Percentiles rank a stretch among this genome's conserved stretches.
phyloP scores from a whole-genome alignment of 2,888 invertebrate genomes.

The Globia sparganii region DNA sequence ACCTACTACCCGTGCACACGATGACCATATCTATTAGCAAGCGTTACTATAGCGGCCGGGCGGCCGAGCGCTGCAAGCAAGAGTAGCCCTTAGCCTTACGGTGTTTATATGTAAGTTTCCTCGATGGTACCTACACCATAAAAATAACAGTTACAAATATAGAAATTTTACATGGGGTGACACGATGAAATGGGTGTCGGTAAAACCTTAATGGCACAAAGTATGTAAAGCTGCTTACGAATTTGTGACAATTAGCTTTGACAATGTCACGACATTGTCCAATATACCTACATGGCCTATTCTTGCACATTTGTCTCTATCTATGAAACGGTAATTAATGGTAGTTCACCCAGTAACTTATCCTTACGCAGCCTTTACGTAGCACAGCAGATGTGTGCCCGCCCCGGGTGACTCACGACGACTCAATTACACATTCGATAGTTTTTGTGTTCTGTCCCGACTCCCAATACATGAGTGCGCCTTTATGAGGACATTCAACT shows the following conservation, averaged over 20 bases:
- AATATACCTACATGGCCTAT: background rate
- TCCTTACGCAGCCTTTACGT: constrained; percentile 68
- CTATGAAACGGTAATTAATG: background rate
- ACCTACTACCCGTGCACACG: too few relatives aligned
- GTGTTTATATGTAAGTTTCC: too few relatives aligned
- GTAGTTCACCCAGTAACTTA: constrained; percentile 69
- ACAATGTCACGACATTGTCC: too few relatives aligned
- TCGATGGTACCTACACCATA: too few relatives aligned
- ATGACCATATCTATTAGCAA: too few relatives aligned
- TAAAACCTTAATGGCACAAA: background rate
- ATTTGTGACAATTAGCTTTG: too few relatives aligned
- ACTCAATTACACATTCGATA: constrained; percentile 90
- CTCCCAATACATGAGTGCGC: constrained; percentile 58
- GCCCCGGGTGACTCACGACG: constrained; percentile 86
- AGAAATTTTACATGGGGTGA: too few relatives aligned
- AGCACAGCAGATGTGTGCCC: constrained; percentile 85
- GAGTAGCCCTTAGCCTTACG: too few relatives aligned
- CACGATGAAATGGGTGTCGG: too few relatives aligned
- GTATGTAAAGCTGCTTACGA: background rate
- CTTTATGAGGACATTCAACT: constrained; percentile 75
- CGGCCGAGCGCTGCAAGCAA: too few relatives aligned
- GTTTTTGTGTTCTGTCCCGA: constrained; percentile 80
- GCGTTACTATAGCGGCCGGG: too few relatives aligned
- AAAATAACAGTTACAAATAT: too few relatives aligned
- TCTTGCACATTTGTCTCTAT: background rate